Percentiles rank a stretch among this genome's conserved stretches.
Evolutionary conservation across 2,797 vertebrate species (phyloP).

Genomic region (Glossophaga mutica): DNA sequence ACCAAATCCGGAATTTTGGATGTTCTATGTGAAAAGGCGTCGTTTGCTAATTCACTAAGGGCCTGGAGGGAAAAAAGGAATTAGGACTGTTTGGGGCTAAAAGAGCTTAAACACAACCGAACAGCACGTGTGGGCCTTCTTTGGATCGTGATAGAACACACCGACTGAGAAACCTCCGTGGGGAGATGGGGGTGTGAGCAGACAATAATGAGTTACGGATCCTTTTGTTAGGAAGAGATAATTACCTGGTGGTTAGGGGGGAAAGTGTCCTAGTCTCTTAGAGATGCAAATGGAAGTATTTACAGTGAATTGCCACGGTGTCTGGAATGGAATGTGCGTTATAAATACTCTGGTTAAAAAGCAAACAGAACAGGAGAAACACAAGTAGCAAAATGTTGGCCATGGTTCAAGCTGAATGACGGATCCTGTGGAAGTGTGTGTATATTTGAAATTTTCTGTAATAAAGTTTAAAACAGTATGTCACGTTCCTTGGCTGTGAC

Average conservation of each 20-base stretch:
- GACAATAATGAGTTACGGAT: not conserved
- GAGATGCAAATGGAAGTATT: not conserved
- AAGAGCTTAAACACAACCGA: not conserved
- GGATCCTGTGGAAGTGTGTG: not conserved
- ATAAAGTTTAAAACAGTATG: not conserved
- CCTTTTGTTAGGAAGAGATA: not conserved
- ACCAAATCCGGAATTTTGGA: not conserved
- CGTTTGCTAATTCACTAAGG: not conserved
- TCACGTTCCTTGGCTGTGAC: not conserved
- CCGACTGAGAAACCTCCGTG: not conserved
- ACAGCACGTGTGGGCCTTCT: not conserved
- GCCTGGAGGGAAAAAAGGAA: not conserved
- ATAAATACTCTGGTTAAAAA: not conserved
- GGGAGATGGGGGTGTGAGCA: not conserved
- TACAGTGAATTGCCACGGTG: not conserved
- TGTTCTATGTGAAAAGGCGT: not conserved
- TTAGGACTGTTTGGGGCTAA: not conserved
- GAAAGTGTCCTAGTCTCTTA: not conserved
- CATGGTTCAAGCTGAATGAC: too few relatives aligned
- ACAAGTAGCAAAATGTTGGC: not conserved
- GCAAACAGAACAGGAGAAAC: not conserved
- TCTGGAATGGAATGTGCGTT: slow-evolving; percentile 10
- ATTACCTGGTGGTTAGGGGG: not conserved
- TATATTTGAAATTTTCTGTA: not conserved
- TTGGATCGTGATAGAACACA: not conserved